Percentiles rank a stretch among this genome's conserved stretches.
These are phyloP conservation scores for Paraescarpia echinospica DNA, from an alignment of 1,140 invertebrate genomes.

Conservation along the genomic window DNA sequence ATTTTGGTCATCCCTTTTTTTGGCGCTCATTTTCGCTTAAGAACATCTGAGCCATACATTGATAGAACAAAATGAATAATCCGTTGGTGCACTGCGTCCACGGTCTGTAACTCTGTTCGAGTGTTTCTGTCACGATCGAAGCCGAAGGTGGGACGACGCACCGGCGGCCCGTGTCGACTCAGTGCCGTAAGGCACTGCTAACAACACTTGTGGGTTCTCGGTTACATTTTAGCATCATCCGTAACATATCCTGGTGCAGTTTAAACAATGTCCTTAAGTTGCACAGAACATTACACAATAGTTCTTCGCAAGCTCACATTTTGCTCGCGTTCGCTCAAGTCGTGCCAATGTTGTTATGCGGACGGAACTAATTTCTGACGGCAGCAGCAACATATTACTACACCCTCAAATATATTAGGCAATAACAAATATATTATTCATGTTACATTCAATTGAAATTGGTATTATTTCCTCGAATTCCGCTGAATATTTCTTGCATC, in stretches of 20 bases:
- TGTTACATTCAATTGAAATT: not conserved
- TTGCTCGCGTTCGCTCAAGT: not conserved
- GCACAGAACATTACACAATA: not conserved
- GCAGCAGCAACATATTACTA: not conserved
- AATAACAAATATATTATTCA: not conserved
- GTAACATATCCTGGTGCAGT: not conserved
- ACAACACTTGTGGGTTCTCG: not conserved
- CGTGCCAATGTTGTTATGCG: not conserved
- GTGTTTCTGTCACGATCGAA: not conserved
- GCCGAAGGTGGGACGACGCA: not conserved
- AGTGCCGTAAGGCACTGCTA: not conserved
- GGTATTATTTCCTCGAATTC: not conserved
- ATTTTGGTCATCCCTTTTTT: not conserved
- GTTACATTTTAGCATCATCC: not conserved
- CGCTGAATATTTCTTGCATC: not conserved
- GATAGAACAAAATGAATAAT: not conserved
- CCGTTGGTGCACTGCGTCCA: not conserved
- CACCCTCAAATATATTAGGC: not conserved
- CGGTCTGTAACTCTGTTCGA: too few relatives aligned
- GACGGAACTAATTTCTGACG: not conserved
- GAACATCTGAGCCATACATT: not conserved
- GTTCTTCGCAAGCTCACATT: not conserved
- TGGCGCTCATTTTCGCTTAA: not conserved
- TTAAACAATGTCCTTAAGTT: not conserved
- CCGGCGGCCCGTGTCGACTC: not conserved